These are phyloP conservation scores for Megalopta genalis DNA, from an alignment of 1,140 invertebrate species.

Conservation along the genomic window DNA sequence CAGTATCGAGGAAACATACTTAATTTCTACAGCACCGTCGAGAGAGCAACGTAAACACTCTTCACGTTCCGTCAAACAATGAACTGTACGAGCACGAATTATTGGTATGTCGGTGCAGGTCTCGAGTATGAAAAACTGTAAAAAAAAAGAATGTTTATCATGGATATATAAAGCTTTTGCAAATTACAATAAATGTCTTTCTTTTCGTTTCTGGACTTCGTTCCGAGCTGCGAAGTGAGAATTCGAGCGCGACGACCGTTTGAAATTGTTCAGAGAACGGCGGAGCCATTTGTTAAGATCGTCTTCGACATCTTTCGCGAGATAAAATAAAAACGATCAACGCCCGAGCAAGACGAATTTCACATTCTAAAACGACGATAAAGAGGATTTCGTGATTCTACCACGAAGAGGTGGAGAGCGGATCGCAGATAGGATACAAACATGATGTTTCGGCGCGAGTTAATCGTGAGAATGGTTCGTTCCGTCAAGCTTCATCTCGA, in stretches of 20 bases:
- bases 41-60: neutral
- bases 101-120: conserved; percentile 8
- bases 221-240: neutral
- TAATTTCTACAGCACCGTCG: conserved; percentile 23
- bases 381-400: neutral
- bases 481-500: neutral
- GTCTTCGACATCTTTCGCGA: neutral
- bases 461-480: neutral
- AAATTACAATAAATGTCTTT: neutral
- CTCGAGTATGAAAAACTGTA: neutral
- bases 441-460: neutral
- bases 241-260: neutral
- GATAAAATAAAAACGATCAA: neutral
- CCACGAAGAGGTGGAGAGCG: neutral
- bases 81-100: conserved; percentile 1
- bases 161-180: neutral
- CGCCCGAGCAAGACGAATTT: neutral
- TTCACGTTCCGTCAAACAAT: conserved; percentile 6
- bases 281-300: conserved; percentile 10
- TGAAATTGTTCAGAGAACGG: neutral
- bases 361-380: neutral
- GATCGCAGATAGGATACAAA: neutral
- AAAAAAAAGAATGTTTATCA: neutral
- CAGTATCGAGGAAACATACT: neutral
- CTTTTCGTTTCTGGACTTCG: neutral